Percentiles rank a stretch among this genome's conserved stretches.
Evolutionary conservation across 2,797 vertebrate genomes (phyloP).

Genomic region (Heteromormyrus szaboi): DNA sequence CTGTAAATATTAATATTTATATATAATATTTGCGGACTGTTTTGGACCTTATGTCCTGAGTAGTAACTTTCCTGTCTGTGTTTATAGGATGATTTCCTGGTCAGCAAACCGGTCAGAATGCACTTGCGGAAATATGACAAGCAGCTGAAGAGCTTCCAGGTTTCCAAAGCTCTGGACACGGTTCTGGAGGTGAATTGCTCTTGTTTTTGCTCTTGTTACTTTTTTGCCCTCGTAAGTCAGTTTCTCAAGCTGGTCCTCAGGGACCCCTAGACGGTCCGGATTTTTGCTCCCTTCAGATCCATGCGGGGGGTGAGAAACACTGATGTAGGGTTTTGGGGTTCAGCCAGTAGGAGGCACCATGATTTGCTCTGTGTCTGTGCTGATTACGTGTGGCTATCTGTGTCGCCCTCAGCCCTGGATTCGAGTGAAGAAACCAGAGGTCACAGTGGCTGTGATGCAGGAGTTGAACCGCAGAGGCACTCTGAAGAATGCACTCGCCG

Average conservation of each 20-base stretch:
- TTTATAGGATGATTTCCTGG: constrained; percentile 84
- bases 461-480: constrained; percentile 91
- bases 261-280: not conserved
- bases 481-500: constrained; percentile 84
- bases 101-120: constrained; percentile 76
- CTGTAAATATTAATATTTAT: not conserved
- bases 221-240: not conserved
- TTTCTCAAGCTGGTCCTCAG: not conserved
- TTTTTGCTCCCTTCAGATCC: not conserved
- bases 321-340: not conserved
- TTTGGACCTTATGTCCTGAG: constrained; percentile 6
- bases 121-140: constrained; percentile 81
- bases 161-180: constrained; percentile 85
- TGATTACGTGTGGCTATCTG: not conserved
- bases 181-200: constrained; percentile 72
- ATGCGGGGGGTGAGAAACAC: not conserved
- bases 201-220: not conserved
- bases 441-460: constrained; percentile 83
- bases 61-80: not conserved
- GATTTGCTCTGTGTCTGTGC: not conserved
- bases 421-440: constrained; percentile 69
- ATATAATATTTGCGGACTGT: not conserved
- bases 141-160: constrained; percentile 79
- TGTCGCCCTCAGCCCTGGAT: constrained; percentile 42
- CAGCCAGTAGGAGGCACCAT: not conserved